Conservation (phyloP, 2,888 invertebrate species). For the Tiphia femorata region DNA sequence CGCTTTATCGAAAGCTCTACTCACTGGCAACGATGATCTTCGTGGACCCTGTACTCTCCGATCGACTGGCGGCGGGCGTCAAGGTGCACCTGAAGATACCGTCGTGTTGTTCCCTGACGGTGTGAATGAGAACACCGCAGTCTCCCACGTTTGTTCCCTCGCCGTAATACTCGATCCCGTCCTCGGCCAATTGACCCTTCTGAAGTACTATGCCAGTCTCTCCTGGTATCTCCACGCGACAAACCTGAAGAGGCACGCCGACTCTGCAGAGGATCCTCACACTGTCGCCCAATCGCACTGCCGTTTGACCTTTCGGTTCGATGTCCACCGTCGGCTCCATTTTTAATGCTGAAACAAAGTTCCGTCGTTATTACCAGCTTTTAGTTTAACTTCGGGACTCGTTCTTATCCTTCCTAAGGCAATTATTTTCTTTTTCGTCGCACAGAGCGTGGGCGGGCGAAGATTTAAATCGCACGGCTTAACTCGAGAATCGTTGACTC, state of each 20-base stretch:
- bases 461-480: no score
- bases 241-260: slow-evolving; percentile 72
- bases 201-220: slow-evolving; percentile 39
- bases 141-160: slow-evolving; percentile 74
- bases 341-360: slow-evolving; percentile 34
- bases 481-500: no score
- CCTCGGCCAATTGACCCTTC: slow-evolving; percentile 44
- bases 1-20: slow-evolving; percentile 61
- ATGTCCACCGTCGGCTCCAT: slow-evolving; percentile 47
- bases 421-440: no score
- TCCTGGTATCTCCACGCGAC: slow-evolving; percentile 71
- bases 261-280: slow-evolving; percentile 75
- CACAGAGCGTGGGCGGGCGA: no score
- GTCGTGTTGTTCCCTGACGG: slow-evolving; percentile 77
- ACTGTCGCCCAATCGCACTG: slow-evolving; percentile 73
- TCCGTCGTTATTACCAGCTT: no score
- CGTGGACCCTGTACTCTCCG: slow-evolving; percentile 75
- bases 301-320: slow-evolving; percentile 69
- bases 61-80: slow-evolving; percentile 72
- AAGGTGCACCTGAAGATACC: slow-evolving; percentile 79
- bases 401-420: no score
- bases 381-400: no score
- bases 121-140: slow-evolving; percentile 79
- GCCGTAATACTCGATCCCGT: slow-evolving; percentile 69
- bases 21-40: slow-evolving; percentile 80